phyloP scores from a whole-genome alignment of 2,113 vertebrate species.

The Triplophysa siluroides region DNA sequence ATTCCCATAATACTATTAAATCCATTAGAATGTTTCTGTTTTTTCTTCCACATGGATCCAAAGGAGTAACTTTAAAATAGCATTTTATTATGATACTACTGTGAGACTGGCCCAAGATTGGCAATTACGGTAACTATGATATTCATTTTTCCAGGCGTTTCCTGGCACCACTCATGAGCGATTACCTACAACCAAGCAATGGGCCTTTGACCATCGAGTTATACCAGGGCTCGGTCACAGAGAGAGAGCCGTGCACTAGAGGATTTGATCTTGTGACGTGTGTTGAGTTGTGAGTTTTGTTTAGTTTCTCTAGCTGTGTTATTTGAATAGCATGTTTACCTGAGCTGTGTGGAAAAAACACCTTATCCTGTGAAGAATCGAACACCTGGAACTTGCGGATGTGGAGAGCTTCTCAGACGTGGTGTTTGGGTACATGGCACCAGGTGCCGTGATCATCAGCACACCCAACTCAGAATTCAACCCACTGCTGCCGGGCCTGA shows the following conservation, averaged over 20 bases:
- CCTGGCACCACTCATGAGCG: constrained; percentile 77
- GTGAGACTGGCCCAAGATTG: too few species aligned
- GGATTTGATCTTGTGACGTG: constrained; percentile 89
- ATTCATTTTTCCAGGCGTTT: constrained; percentile 69
- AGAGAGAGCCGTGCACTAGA: constrained; percentile 84
- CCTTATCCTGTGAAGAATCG: constrained; percentile 77
- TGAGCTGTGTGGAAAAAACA: neutral
- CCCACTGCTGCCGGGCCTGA: constrained; percentile 74
- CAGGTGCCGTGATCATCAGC: constrained; percentile 81
- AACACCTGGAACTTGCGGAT: constrained; percentile 83
- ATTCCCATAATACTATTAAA: too few species aligned
- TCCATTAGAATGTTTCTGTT: too few species aligned
- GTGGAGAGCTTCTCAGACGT: constrained; percentile 84
- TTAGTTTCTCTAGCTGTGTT: neutral
- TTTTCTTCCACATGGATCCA: too few species aligned
- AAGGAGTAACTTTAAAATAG: too few species aligned
- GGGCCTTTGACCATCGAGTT: constrained; percentile 80
- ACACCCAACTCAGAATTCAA: constrained; percentile 96
- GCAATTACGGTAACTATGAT: too few species aligned
- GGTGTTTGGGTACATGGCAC: constrained; percentile 91
- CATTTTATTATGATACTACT: too few species aligned
- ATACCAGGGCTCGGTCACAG: constrained; percentile 86
- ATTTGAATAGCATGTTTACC: neutral
- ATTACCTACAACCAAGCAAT: constrained; percentile 82
- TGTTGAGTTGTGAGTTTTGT: constrained; percentile 87